A percentile compares a stretch with the other conserved stretches of the same genome.
phyloP scores from a whole-genome alignment of 1,140 invertebrate species.

The Liolophura sinensis region DNA sequence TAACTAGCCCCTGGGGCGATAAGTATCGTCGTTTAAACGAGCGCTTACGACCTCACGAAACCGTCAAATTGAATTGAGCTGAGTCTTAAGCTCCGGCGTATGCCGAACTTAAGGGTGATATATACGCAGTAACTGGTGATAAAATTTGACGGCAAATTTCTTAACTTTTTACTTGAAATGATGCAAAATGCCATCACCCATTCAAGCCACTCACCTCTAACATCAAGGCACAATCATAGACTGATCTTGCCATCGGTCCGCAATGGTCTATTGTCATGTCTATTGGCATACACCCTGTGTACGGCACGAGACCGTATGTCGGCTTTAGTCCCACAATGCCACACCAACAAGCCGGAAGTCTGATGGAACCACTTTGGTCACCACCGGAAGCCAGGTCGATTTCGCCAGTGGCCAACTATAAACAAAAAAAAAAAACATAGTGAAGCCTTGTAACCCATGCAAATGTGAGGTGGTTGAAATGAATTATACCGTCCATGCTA shows the following conservation, averaged over 20 bases:
- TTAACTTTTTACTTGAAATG: no score
- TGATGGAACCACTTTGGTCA: constrained; percentile 50
- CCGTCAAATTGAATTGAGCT: no score
- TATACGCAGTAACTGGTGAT: no score
- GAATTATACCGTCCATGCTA: not conserved
- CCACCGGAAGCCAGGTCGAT: constrained; percentile 48
- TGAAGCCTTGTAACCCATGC: not conserved
- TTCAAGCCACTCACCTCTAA: constrained; percentile 28
- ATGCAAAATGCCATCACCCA: no score
- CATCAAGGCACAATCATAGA: constrained; percentile 45
- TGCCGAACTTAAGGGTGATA: no score
- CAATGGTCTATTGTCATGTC: constrained; percentile 41
- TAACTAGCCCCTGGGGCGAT: no score
- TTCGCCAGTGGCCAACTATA: constrained; percentile 28
- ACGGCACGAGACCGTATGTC: constrained; percentile 50
- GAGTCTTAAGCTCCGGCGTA: no score
- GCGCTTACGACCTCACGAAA: no score
- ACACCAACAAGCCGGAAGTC: constrained; percentile 45
- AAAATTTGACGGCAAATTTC: no score
- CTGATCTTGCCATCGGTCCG: constrained; percentile 45
- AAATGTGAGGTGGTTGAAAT: not conserved
- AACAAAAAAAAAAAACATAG: constrained; percentile 1
- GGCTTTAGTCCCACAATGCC: constrained; percentile 56
- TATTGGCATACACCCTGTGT: constrained; percentile 36
- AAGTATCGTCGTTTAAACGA: no score